Conservation (phyloP, 2,113 vertebrate species). For the Xiphorhynchus elegans region DNA sequence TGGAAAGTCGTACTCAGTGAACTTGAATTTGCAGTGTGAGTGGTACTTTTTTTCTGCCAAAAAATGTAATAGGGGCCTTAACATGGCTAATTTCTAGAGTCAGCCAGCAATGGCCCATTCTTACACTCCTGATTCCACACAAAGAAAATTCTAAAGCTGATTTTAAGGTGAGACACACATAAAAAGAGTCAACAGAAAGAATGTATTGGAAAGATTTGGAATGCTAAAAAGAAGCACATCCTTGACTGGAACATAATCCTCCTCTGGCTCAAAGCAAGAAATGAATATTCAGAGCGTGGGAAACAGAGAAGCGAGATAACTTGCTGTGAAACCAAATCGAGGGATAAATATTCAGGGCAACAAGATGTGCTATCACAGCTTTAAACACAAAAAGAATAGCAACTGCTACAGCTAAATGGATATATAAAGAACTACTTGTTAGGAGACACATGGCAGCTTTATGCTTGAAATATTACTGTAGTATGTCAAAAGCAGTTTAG, state of each 20-base stretch:
- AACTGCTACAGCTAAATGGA: slow-evolving; percentile 21
- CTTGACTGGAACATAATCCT: slow-evolving; percentile 22
- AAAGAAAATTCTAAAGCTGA: background rate
- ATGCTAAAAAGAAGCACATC: background rate
- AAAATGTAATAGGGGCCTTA: background rate
- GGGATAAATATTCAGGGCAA: slow-evolving; percentile 54
- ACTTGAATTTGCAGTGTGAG: background rate
- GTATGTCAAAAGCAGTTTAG: background rate
- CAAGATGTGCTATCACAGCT: slow-evolving; percentile 6
- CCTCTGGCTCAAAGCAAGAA: slow-evolving; percentile 29
- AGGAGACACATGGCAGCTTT: background rate
- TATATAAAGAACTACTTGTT: background rate
- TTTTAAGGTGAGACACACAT: background rate
- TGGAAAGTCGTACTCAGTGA: background rate
- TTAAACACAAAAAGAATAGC: slow-evolving; percentile 20
- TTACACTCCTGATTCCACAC: background rate
- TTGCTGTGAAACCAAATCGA: slow-evolving; percentile 48
- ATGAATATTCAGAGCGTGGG: slow-evolving; percentile 50
- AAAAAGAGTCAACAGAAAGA: background rate
- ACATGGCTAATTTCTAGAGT: background rate
- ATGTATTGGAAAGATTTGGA: background rate
- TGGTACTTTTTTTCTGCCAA: background rate
- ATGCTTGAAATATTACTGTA: background rate
- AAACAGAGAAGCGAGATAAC: background rate
- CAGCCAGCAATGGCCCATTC: background rate